Base-by-base conservation (phyloP, 2,797 vertebrate genomes). In the Antrozous pallidus region DNA sequence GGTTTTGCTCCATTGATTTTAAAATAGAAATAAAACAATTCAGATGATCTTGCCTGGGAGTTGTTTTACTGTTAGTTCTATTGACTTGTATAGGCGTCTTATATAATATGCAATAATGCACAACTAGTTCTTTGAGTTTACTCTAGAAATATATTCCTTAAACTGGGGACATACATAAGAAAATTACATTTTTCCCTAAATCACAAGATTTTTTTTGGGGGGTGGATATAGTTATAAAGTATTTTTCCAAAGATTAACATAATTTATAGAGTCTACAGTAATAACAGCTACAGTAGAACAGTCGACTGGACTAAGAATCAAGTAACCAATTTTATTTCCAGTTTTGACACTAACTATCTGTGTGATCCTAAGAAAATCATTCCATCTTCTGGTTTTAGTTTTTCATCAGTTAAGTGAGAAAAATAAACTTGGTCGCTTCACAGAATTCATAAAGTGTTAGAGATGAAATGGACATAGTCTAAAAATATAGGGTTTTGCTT, bases 11-110 rank as follows among this genome's bases (percentile, higher is more conserved):
- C 49, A 71, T 8, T 75, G 51, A 74, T 90, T 90, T 88, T 81
- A 54, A 93, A 94, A 92, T 40, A 91, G 40, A 92, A 90, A 88
- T 75, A 91, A 94, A 95, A 88, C 22, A 94, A 80, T 95, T 95
- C 12, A 74, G 71, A 61, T 80, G 6, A 56, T 71, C 6, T 93
- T 77, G 28, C 22, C 33, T 77, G 56, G 20, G 91, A 87, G 26
- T 69, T 92, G 38, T 83, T 94, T 96, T 81, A 88, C 10, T 70
- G 8, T 89, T 51, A 42, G 28, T 91, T 93, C 36, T 94, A 93
- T 49, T 78, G 83, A 93, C 67, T 89, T 73, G 11, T 78, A 63
- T 45, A 91, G 73, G 84, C 24, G 6, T 84, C 14, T 74, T 67
- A 56, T 24, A 88, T 24, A 94, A 85, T 88, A 54, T 51, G 31